Conservation (phyloP, 1,140 invertebrate genomes). For the Popillia japonica region DNA sequence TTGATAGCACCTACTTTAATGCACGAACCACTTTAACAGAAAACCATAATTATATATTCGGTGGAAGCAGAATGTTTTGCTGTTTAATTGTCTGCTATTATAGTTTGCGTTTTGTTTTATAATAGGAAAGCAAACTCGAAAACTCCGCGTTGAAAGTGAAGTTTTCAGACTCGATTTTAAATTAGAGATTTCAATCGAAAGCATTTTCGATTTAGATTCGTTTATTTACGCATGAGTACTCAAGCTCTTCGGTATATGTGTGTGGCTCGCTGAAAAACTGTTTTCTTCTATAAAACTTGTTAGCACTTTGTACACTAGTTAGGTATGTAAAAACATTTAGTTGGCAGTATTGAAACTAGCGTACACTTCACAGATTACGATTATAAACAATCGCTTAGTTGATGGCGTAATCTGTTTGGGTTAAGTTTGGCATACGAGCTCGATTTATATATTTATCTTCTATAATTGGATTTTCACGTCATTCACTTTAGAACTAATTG, state of each 20-base stretch:
- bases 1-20: constrained; percentile 1
- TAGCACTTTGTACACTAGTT: too few relatives aligned
- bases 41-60: not conserved
- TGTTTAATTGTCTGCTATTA: not conserved
- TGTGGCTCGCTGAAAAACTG: not conserved
- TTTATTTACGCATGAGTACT: not conserved
- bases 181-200: not conserved
- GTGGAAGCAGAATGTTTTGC: not conserved
- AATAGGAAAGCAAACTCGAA: not conserved
- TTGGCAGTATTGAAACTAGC: too few relatives aligned
- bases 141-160: not conserved
- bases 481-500: too few relatives aligned
- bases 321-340: too few relatives aligned
- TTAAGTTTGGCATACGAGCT: too few relatives aligned
- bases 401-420: too few relatives aligned
- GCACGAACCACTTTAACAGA: not conserved
- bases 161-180: not conserved
- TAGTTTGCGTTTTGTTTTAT: not conserved
- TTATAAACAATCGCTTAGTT: too few relatives aligned
- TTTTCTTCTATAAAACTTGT: not conserved
- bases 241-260: not conserved
- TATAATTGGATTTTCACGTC: too few relatives aligned
- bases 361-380: too few relatives aligned
- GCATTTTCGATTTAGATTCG: not conserved
- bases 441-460: too few relatives aligned